Base-by-base conservation (phyloP, 2,113 vertebrate genomes). In the Burhinus oedicnemus region DNA sequence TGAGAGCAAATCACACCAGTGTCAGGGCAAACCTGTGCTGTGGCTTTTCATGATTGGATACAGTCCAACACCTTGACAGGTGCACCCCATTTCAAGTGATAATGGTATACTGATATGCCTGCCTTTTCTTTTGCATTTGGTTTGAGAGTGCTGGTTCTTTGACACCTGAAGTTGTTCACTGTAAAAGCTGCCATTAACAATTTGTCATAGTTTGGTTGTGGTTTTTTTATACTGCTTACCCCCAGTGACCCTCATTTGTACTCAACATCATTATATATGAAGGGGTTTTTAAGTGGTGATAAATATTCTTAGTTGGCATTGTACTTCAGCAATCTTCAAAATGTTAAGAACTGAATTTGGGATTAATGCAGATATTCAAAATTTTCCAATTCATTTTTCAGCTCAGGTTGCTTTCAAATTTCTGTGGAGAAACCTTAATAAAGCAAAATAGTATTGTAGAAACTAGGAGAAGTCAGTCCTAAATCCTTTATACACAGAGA, bases 11-110 rank as follows among this genome's bases (percentile, higher is more conserved):
- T 86, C 62, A 65, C 87, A 87, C 81, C 76, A 49, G 42, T 83
- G 84, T 94, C 97, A 92, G 80, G 80, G 69, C 96, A 90, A 72
- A 81, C 64, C 60, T 69, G 6, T 76, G 66, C 83, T 62, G 75
- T 72, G 87, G 25, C 26, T 91, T 95, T 95, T 95, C 72, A 38
- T 94, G 90, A 52, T 96, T 54, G 40, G 80, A 15, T 19, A 49
- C 44, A 83, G 77, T 86, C 68, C 81, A 71, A 29, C 77, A 92
- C 80, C 83, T 96, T 90, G 87, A 94, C 34, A 60, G 27, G 51
- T 92, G 45, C 34, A 19, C 55, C 51, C 9, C 13, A 16, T 45
- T 80, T 70, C 26, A 47, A 21, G 60, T 30, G 22, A 16, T 45
- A 32, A 18, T 34, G 36, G 8, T 40, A 12, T 9, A 38, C 25